Percentiles rank a stretch among this genome's conserved stretches.
Evolutionary conservation across 2,113 vertebrate species (phyloP).

Genomic region (Telmatochromis bifrenatus): DNA sequence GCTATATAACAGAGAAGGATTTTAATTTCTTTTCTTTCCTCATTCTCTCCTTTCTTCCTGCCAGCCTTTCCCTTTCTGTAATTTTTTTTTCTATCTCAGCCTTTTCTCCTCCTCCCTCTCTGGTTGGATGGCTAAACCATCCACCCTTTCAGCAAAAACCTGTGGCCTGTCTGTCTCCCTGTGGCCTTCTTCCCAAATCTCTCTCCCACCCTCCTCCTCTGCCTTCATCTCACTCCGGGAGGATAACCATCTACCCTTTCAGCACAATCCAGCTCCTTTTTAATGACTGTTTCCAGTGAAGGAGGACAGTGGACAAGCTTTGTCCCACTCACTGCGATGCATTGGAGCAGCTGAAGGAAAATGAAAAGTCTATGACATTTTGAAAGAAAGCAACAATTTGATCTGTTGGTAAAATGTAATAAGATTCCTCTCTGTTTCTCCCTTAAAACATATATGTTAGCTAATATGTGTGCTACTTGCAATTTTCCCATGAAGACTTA

Average conservation of each 20-base stretch:
- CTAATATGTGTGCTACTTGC: not conserved
- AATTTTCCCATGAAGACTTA: not conserved
- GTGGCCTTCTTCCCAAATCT: constrained; percentile 1
- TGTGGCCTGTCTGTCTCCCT: constrained; percentile 26
- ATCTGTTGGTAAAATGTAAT: not conserved
- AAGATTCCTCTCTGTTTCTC: not conserved
- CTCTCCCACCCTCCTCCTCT: not conserved
- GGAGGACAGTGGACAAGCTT: constrained; percentile 42
- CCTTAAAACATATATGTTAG: not conserved
- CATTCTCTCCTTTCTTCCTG: not conserved
- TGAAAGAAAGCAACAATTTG: not conserved
- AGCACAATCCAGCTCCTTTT: constrained; percentile 40
- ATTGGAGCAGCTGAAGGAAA: not conserved
- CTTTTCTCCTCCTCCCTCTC: not conserved
- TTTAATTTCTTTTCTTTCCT: not conserved
- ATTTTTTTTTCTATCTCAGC: not conserved
- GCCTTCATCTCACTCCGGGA: constrained; percentile 25
- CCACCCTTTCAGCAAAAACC: constrained; percentile 42
- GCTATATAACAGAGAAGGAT: not conserved
- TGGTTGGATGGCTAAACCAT: constrained; percentile 26
- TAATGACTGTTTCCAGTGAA: constrained; percentile 53
- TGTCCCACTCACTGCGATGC: constrained; percentile 3
- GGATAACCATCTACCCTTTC: constrained; percentile 63
- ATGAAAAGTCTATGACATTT: not conserved
- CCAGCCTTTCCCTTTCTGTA: not conserved